phyloP scores from a whole-genome alignment of 2,113 vertebrate species.

The Oryzias javanicus region DNA sequence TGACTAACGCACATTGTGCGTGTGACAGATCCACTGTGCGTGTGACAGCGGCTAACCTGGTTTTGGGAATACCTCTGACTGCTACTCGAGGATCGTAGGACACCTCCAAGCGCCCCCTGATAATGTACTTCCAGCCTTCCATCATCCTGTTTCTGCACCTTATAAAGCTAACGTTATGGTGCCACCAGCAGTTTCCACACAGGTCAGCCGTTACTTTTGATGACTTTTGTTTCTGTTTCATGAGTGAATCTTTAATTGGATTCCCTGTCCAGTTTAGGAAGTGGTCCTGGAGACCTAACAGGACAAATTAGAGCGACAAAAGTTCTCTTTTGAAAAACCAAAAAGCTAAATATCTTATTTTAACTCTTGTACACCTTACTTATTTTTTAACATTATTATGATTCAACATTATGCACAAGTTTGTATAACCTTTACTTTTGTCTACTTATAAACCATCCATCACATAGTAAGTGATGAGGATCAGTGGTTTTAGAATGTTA shows the following conservation, averaged over 20 bases:
- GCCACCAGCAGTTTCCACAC: slow-evolving; percentile 10
- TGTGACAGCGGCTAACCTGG: slow-evolving; percentile 99
- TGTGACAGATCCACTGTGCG: slow-evolving; percentile 94
- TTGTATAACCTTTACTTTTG: too few species aligned
- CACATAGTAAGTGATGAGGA: too few species aligned
- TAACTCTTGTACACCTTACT: too few species aligned
- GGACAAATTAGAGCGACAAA: too few species aligned
- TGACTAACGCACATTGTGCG: slow-evolving; percentile 99
- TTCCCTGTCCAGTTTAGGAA: neutral
- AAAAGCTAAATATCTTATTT: too few species aligned
- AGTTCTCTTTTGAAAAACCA: too few species aligned
- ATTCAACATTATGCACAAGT: too few species aligned
- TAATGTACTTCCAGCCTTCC: slow-evolving; percentile 39
- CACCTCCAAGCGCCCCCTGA: slow-evolving; percentile 11
- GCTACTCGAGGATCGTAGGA: slow-evolving; percentile 14
- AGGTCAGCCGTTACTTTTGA: slow-evolving; percentile 10
- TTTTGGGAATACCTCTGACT: slow-evolving; percentile 82
- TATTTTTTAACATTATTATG: too few species aligned
- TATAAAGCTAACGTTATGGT: slow-evolving; percentile 14
- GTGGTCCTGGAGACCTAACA: too few species aligned
- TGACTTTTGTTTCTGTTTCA: slow-evolving; percentile 46
- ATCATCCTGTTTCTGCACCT: slow-evolving; percentile 38
- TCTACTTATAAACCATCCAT: too few species aligned
- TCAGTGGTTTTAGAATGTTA: too few species aligned
- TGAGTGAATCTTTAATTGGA: slow-evolving; percentile 1